Evolutionary conservation across 2,113 vertebrate genomes (phyloP), one percentile per base, ranked within the genome.

Genomic region (Halichoerus grypus): DNA sequence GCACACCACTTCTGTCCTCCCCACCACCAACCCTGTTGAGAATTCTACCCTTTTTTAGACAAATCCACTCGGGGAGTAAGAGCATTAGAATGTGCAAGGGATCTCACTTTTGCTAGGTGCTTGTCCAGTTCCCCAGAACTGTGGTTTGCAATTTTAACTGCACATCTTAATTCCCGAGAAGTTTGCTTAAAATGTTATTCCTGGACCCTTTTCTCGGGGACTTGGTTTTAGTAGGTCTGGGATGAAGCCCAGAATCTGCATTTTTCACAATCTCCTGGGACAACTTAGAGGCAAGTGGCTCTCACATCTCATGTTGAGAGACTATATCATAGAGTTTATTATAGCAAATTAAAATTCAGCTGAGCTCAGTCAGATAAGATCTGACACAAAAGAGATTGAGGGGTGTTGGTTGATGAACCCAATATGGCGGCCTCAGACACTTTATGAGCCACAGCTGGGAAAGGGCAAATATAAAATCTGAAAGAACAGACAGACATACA

Each of bases 241-340:
- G 80, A 61, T 28, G 65, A 95, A 91, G 39, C 81, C 77, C 81
- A 93, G 71, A 63, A 61, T 77, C 51, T 93, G 22, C 72, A 63
- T 92, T 93, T 88, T 91, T 88, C 95, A 93, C 77, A 39, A 74
- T 39, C 80, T 95, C 49, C 5, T 3, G 28, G 74, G 42, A 69
- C 31, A 39, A 55, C 7, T 61, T 16, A 83, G 82, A 91, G 79
- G 82, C 42, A 42, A 72, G 12, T 42, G 33, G 31, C 46, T n/a
- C 55, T 82, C 65, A 39, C 31, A 51, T 69, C 65, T 96, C 59
- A 26, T 46, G 59, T 21, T 53, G 46, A 85, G 88, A 83, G 36
- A 76, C 51, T 57, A 5, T n/a, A 22, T 69, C 39, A 42, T 80
- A 53, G 8, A 85, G 36, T 22, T 84, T 33, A 28, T 26, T 46